These are phyloP conservation scores for Austrofundulus limnaeus DNA, from an alignment of 2,113 vertebrate genomes.

Conservation along the genomic window DNA sequence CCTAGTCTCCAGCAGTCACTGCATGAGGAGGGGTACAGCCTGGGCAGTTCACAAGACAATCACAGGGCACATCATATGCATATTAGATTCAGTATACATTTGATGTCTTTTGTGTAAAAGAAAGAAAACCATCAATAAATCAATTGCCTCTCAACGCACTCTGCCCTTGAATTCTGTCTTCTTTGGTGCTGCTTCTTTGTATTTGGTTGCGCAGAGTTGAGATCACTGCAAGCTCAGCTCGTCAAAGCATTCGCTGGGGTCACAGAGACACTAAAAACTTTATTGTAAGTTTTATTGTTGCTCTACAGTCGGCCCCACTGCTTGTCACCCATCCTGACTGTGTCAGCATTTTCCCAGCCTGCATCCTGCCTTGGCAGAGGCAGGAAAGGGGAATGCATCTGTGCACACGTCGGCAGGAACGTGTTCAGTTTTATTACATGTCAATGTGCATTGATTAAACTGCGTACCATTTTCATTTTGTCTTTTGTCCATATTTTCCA, in stretches of 20 bases:
- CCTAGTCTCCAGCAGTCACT: too few relatives aligned
- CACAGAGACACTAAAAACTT: constrained; percentile 46
- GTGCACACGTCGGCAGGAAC: background rate
- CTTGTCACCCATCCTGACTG: constrained; percentile 35
- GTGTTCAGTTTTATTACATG: constrained; percentile 22
- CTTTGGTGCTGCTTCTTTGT: background rate
- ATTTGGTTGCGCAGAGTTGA: constrained; percentile 14
- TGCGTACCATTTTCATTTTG: constrained; percentile 38
- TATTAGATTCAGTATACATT: too few relatives aligned
- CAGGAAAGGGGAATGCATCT: constrained; percentile 9
- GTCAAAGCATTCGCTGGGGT: constrained; percentile 47
- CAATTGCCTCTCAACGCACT: background rate
- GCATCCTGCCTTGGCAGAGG: constrained; percentile 43
- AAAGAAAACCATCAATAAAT: background rate
- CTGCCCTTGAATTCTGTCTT: constrained; percentile 1
- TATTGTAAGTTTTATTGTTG: constrained; percentile 53
- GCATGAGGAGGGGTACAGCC: too few relatives aligned
- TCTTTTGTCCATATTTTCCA: constrained; percentile 10
- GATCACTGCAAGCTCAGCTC: constrained; percentile 32
- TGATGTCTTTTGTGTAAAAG: background rate
- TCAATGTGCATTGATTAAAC: constrained; percentile 37
- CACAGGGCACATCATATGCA: too few relatives aligned
- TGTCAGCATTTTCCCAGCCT: constrained; percentile 59
- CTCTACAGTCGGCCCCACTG: constrained; percentile 28
- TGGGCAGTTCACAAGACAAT: too few relatives aligned